phyloP scores from a whole-genome alignment of 1,140 invertebrate species.

The Atta colombica region DNA sequence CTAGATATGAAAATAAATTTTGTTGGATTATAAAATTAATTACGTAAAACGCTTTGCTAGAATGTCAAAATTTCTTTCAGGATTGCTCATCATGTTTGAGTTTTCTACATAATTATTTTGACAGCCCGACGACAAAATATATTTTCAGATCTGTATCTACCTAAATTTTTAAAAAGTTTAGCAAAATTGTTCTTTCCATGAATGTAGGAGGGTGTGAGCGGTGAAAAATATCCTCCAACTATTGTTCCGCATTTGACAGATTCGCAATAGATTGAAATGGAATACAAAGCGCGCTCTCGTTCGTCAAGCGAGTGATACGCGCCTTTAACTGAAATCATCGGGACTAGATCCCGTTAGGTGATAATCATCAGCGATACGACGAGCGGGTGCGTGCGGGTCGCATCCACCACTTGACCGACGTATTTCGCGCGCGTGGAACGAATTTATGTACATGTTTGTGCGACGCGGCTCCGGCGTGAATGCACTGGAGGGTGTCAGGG shows the following conservation, averaged over 20 bases:
- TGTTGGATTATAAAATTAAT: too few relatives aligned
- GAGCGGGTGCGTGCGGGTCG: conserved; percentile 8
- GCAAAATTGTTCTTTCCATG: too few relatives aligned
- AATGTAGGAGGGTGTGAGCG: neutral
- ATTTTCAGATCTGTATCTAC: too few relatives aligned
- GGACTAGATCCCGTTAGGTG: conserved; percentile 10
- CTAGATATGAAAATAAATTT: too few relatives aligned
- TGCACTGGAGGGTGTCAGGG: conserved; percentile 60
- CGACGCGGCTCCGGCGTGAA: conserved; percentile 33
- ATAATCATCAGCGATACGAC: conserved; percentile 31
- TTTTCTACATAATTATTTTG: too few relatives aligned
- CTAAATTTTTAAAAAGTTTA: too few relatives aligned
- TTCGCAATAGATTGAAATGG: neutral
- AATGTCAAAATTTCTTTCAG: too few relatives aligned
- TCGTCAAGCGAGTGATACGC: neutral
- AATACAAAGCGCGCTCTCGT: neutral
- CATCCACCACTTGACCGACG: conserved; percentile 14
- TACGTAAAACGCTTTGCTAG: too few relatives aligned
- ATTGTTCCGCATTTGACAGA: neutral
- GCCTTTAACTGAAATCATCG: conserved; percentile 28
- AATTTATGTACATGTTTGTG: conserved; percentile 59
- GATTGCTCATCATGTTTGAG: too few relatives aligned
- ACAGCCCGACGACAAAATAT: too few relatives aligned
- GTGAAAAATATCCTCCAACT: neutral
- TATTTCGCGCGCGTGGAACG: conserved; percentile 39